Percentiles rank a stretch among this genome's conserved stretches.
Evolutionary conservation across 1,140 invertebrate genomes (phyloP).

Genomic region (Drosophila chauvacae): DNA sequence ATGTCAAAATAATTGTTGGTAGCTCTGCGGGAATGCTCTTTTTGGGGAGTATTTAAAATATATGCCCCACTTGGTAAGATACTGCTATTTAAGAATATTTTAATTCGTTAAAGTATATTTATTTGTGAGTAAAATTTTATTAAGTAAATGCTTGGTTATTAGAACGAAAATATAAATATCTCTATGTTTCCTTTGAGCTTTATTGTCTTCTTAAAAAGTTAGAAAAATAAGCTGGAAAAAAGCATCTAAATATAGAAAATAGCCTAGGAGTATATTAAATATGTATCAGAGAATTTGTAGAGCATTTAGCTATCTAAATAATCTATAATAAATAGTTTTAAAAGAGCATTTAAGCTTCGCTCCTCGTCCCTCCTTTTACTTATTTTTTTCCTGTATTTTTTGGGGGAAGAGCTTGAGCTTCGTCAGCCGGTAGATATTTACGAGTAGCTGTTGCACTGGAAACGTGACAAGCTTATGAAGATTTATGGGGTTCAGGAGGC

Average conservation of each 20-base stretch:
- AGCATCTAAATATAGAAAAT: neutral
- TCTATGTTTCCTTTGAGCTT: no score
- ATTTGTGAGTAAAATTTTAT: neutral
- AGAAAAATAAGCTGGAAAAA: no score
- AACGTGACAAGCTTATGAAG: constrained; percentile 83
- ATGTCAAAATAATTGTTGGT: constrained; percentile 82
- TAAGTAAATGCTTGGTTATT: no score
- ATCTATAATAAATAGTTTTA: neutral
- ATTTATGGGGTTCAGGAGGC: constrained; percentile 77
- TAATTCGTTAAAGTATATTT: neutral
- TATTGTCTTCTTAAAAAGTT: no score
- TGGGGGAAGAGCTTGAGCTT: constrained; percentile 38
- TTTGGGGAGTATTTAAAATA: neutral
- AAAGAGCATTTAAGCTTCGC: constrained; percentile 22
- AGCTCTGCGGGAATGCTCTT: constrained; percentile 20
- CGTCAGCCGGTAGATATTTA: constrained; percentile 68
- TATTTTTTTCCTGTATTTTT: constrained; percentile 19
- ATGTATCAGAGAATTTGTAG: neutral
- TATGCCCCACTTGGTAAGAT: neutral
- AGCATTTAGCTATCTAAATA: no score
- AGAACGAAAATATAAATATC: no score
- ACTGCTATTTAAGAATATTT: neutral
- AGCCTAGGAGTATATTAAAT: accelerated
- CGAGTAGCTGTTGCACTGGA: constrained; percentile 82
- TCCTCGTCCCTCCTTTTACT: constrained; percentile 5